These are phyloP conservation scores for Peromyscus polionotus DNA, from an alignment of 2,113 vertebrate species.

Conservation along the genomic window DNA sequence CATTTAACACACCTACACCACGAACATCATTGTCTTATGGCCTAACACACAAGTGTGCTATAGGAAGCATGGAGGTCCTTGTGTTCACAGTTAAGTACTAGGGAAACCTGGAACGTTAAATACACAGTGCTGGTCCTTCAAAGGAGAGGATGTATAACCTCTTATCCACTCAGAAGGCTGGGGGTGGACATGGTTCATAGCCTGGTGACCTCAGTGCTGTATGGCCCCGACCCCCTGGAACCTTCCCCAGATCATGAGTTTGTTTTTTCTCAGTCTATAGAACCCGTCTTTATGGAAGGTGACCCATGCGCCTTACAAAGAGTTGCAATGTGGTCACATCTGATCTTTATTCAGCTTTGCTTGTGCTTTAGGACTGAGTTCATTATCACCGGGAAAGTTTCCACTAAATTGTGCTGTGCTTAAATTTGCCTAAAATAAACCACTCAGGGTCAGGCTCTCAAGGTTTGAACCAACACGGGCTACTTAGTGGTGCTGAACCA, in stretches of 20 bases:
- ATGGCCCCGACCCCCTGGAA: too few species aligned
- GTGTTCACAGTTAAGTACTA: neutral
- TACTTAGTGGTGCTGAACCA: neutral
- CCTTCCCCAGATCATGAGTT: neutral
- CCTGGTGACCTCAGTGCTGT: neutral
- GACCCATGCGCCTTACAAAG: neutral
- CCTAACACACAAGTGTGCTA: too few species aligned
- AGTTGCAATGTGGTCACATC: too few species aligned
- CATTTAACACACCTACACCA: too few species aligned
- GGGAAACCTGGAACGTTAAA: neutral
- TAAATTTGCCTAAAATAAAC: neutral
- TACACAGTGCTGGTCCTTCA: neutral
- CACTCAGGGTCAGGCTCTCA: neutral
- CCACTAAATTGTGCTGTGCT: neutral
- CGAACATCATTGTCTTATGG: too few species aligned
- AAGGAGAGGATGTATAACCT: neutral
- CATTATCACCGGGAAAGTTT: neutral
- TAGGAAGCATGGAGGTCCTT: neutral
- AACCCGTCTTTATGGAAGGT: neutral
- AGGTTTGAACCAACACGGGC: neutral
- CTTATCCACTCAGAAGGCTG: neutral
- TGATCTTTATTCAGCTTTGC: neutral
- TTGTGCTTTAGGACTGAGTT: neutral
- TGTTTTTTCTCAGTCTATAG: neutral
- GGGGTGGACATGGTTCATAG: neutral